Conservation (phyloP, 2,113 vertebrate species). For the Sciurus niger region DNA sequence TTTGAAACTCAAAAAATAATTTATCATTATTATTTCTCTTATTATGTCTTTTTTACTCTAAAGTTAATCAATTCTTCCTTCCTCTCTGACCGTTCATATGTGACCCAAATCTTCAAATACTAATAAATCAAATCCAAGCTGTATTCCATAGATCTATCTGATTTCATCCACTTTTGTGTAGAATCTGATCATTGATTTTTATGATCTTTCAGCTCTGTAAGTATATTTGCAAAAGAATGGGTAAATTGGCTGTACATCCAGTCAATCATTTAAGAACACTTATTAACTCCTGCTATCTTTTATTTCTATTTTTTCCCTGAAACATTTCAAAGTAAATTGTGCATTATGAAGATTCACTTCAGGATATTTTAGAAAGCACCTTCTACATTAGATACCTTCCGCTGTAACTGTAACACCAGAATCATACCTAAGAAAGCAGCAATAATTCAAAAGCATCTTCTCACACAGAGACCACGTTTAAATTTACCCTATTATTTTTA, state of each 20-base stretch:
- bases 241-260: background rate
- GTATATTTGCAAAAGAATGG: constrained; percentile 51
- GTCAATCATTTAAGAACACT: constrained; percentile 12
- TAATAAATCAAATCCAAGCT: constrained; percentile 48
- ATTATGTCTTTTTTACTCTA: constrained; percentile 7
- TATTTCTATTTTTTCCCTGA: constrained; percentile 38
- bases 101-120: constrained; percentile 12
- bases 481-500: background rate
- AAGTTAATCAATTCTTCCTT: constrained; percentile 39
- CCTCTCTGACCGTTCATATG: constrained; percentile 6
- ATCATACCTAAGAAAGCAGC: background rate
- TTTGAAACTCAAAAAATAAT: constrained; percentile 42
- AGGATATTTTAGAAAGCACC: background rate
- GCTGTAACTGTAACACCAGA: background rate
- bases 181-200: constrained; percentile 35
- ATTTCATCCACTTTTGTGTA: background rate
- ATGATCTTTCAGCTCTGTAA: constrained; percentile 5
- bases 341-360: background rate
- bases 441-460: background rate
- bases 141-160: background rate
- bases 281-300: background rate
- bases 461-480: background rate
- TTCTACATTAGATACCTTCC: background rate
- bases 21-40: constrained; percentile 50
- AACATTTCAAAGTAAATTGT: constrained; percentile 13